These are phyloP conservation scores for Venustaconcha ellipsiformis DNA, from an alignment of 1,140 invertebrate genomes.

Conservation along the genomic window DNA sequence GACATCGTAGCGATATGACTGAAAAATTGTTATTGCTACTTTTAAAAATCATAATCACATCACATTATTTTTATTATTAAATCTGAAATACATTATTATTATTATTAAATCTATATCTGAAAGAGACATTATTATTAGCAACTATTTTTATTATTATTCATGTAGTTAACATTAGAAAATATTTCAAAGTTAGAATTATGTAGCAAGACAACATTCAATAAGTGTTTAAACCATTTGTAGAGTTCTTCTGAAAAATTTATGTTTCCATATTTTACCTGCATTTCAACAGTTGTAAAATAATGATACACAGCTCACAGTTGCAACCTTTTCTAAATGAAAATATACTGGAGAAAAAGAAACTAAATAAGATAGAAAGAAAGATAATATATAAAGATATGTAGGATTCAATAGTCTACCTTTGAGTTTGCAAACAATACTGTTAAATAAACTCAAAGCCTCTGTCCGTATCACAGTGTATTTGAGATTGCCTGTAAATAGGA, in stretches of 20 bases:
- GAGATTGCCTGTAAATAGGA: constrained; percentile 46
- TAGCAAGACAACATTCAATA: too few relatives aligned
- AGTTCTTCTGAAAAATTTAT: too few relatives aligned
- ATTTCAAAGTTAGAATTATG: too few relatives aligned
- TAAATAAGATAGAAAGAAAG: not conserved
- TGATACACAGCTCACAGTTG: not conserved
- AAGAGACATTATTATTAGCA: too few relatives aligned
- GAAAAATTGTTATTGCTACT: too few relatives aligned
- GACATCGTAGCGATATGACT: too few relatives aligned
- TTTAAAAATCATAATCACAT: too few relatives aligned
- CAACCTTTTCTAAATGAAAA: not conserved
- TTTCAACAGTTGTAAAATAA: not conserved
- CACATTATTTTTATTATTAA: too few relatives aligned
- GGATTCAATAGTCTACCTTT: constrained; percentile 36
- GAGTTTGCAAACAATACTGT: constrained; percentile 43
- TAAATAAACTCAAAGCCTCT: constrained; percentile 46
- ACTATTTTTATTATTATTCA: too few relatives aligned
- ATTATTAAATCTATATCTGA: not conserved
- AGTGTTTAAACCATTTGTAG: too few relatives aligned
- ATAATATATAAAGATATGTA: not conserved
- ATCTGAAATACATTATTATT: not conserved
- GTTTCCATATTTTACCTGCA: not conserved
- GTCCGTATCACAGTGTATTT: constrained; percentile 59
- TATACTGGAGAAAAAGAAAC: not conserved
- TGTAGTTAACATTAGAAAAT: too few relatives aligned